phyloP scores from a whole-genome alignment of 2,888 invertebrate species.

The Argynnis bischoffii region DNA sequence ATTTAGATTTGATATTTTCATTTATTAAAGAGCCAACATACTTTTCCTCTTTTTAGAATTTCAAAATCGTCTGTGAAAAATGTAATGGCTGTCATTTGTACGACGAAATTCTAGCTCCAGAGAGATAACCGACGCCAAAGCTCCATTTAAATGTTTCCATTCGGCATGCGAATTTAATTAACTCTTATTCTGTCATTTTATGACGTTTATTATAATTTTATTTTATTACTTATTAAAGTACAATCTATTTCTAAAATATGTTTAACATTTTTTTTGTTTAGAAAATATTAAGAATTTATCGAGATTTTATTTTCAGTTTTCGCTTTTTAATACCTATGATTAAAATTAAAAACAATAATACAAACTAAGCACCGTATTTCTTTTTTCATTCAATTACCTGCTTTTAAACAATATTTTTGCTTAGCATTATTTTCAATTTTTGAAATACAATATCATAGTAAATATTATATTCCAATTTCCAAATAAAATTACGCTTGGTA shows the following conservation, averaged over 20 bases:
- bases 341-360: background rate
- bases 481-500: slow-evolving; percentile 23
- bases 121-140: slow-evolving; percentile 42
- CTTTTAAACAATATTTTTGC: background rate
- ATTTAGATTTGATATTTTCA: background rate
- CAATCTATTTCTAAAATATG: too few relatives aligned
- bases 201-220: background rate
- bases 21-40: background rate
- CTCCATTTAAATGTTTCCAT: background rate
- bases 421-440: too few relatives aligned
- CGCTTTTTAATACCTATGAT: too few relatives aligned
- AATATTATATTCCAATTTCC: slow-evolving; percentile 8
- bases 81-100: slow-evolving; percentile 50
- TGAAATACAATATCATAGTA: too few relatives aligned
- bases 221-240: background rate
- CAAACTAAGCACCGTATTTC: too few relatives aligned
- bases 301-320: too few relatives aligned
- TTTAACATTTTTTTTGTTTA: too few relatives aligned
- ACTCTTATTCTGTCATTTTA: too few relatives aligned
- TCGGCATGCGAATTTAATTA: too few relatives aligned
- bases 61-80: slow-evolving; percentile 48
- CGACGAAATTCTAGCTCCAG: slow-evolving; percentile 55
- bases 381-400: background rate
- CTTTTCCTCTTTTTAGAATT: slow-evolving; percentile 49
- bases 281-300: too few relatives aligned